Evolutionary conservation across 1,140 invertebrate genomes (phyloP).

Genomic region (Ceratina australensis): DNA sequence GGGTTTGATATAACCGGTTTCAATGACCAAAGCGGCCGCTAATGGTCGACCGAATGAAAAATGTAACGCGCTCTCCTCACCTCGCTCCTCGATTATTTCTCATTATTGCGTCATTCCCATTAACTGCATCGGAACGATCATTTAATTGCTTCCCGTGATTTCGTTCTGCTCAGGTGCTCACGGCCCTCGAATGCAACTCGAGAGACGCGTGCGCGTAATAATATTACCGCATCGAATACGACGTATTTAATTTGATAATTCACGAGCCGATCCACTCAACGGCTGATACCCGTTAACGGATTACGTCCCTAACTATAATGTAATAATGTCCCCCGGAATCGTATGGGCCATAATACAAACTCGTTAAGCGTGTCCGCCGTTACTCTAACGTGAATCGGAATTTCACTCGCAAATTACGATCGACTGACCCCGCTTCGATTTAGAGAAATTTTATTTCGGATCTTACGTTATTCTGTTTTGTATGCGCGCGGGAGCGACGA

Average conservation of each 20-base stretch:
- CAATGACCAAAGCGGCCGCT: too few relatives aligned
- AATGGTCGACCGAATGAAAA: too few relatives aligned
- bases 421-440: too few relatives aligned
- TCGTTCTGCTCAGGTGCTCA: constrained; percentile 24
- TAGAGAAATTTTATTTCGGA: too few relatives aligned
- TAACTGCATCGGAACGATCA: constrained; percentile 43
- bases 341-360: too few relatives aligned
- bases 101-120: constrained; percentile 4
- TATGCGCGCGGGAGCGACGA: too few relatives aligned
- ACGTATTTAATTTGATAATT: constrained; percentile 59
- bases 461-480: too few relatives aligned
- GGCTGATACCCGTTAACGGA: constrained; percentile 55
- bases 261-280: constrained; percentile 29
- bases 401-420: too few relatives aligned
- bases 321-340: neutral
- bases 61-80: neutral
- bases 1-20: too few relatives aligned
- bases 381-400: too few relatives aligned
- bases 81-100: neutral
- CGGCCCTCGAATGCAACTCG: constrained; percentile 15
- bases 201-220: constrained; percentile 44
- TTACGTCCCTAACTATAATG: constrained; percentile 48
- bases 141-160: constrained; percentile 47
- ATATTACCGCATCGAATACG: constrained; percentile 48
- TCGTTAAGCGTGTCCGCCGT: too few relatives aligned